phyloP scores from a whole-genome alignment of 92 coral and sea anemone species.

The Zoanthus sansibaricus region DNA sequence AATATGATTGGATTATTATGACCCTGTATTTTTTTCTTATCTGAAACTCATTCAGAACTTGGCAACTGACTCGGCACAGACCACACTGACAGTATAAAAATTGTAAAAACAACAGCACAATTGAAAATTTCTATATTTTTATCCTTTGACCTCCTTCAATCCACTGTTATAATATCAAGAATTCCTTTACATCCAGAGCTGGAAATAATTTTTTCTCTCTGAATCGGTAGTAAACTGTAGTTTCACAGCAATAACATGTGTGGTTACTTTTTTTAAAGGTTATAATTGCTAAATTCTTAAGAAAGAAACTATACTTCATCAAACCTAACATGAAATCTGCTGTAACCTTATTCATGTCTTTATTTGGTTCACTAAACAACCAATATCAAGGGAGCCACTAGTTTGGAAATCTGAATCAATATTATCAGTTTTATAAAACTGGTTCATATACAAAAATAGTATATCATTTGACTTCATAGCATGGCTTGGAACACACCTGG shows the following conservation, averaged over 20 bases:
- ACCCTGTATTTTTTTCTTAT: neutral
- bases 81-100: neutral
- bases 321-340: neutral
- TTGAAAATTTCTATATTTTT: neutral
- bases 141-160: neutral
- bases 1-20: too few species aligned
- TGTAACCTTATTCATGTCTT: neutral
- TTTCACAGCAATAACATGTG: too few species aligned
- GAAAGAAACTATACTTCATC: neutral
- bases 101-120: too few species aligned
- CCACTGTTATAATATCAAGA: neutral
- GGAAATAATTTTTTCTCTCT: too few species aligned
- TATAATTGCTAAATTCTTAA: neutral
- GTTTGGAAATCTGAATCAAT: conserved; percentile 11
- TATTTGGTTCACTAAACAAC: conserved; percentile 30
- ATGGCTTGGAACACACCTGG: neutral
- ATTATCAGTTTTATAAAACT: conserved; percentile 6
- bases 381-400: conserved; percentile 24
- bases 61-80: too few species aligned
- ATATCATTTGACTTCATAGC: neutral
- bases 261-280: neutral
- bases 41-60: too few species aligned
- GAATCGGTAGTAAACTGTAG: too few species aligned
- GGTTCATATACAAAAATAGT: conserved; percentile 29
- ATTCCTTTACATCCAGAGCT: neutral